Base-by-base conservation (phyloP, 1,140 invertebrate species). In the Mesaphorura yosii region DNA sequence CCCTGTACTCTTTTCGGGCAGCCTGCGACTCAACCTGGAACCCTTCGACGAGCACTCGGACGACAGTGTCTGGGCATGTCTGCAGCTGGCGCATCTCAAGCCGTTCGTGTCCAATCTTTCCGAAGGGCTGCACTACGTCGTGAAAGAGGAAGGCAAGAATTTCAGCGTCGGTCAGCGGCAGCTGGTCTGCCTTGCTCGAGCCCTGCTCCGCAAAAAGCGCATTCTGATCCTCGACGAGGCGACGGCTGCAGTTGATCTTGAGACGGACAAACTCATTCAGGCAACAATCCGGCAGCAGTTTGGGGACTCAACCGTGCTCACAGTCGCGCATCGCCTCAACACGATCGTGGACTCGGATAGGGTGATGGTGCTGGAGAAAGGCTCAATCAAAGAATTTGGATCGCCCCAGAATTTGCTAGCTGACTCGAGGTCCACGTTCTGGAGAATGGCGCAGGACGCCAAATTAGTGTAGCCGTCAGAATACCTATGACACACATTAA, bases 291-390 rank as follows among this genome's bases (percentile, higher is more conserved):
- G 86, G 20, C 75, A 78, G 38, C 84, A 92, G 67, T 94, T 95
- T 68, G 78, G 76, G 62, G 76, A 85, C 55, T 89, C 87, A 68
- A 95, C 90, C 19, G 82, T 95, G 47, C 75, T 95, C 29, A 94
- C 90, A 0, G 94, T 95, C 68, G 91, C 90, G 40, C 90, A 95
- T 72, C 79, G 90, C 26, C 77, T 94, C 46, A 91, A 93, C 68
- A 94, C 90, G 27, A 92, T 94, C 53, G 78, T 95, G 78, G 88
- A 95, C 71, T 88, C 83, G 15, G 82, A 54, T 63, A 79, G 86
- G 67, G 84, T 96, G 31, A 81, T 97, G 68, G 90, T 97, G 25
- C 73, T 97, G 63, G 88, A 94, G 71, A 80, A 79, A 62, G 93
- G 92, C 10, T 69, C 76, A 55, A 80, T 90, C 27, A 75, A 78